phyloP scores from a whole-genome alignment of 2,888 invertebrate genomes.

The Fissipunctia ypsillon region DNA sequence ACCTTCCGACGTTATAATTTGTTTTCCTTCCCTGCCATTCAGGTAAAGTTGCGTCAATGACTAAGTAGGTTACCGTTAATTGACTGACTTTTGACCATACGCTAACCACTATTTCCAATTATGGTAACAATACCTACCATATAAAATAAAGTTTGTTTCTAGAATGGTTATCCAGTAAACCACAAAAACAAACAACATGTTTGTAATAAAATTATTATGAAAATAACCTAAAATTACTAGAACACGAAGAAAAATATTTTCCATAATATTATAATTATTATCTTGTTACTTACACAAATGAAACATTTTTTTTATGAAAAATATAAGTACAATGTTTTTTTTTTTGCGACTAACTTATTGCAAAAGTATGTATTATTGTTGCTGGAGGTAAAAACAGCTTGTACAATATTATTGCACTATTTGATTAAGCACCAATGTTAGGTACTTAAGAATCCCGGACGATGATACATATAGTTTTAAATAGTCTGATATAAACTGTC shows the following conservation, averaged over 20 bases:
- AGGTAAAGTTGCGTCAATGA: background rate
- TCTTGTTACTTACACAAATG: background rate
- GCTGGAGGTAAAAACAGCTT: background rate
- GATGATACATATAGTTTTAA: background rate
- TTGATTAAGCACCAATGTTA: background rate
- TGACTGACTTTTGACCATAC: background rate
- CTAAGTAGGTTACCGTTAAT: background rate
- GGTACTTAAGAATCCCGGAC: background rate
- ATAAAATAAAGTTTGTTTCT: background rate
- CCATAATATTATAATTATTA: no score
- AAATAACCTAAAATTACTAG: background rate
- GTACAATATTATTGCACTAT: background rate
- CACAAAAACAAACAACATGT: background rate
- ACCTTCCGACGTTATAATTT: background rate
- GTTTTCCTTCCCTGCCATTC: conserved; percentile 3
- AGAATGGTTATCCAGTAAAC: background rate
- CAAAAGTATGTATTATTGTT: conserved; percentile 4
- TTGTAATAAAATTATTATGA: background rate
- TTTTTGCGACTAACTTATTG: background rate
- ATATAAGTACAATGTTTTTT: background rate
- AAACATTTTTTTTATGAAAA: background rate
- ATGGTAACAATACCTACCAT: background rate
- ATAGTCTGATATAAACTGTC: background rate
- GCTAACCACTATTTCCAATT: conserved; percentile 4
- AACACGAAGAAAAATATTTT: background rate